These are phyloP conservation scores for Sinhomidia bicolor DNA, from an alignment of 2,888 invertebrate genomes.

Conservation along the genomic window DNA sequence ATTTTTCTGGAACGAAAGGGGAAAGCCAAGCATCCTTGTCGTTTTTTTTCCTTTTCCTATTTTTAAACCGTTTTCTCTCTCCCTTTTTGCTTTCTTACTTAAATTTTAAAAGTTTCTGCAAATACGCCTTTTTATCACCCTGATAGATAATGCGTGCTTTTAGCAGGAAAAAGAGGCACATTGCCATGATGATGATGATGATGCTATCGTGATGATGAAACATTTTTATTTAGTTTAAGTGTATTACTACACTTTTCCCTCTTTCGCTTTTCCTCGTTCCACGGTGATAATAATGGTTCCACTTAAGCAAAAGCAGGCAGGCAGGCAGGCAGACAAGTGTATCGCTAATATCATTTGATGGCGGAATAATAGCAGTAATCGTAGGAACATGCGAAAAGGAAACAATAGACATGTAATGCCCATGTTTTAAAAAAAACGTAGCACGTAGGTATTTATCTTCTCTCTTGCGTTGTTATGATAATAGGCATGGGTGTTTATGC, in stretches of 20 bases:
- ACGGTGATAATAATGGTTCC: not conserved
- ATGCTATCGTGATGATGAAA: not conserved
- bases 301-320: not conserved
- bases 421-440: not conserved
- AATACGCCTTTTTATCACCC: not conserved
- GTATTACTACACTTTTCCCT: not conserved
- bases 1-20: not conserved
- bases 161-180: not conserved
- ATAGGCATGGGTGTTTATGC: constrained; percentile 55
- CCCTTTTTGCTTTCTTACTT: not conserved
- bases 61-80: not conserved
- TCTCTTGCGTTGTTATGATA: constrained; percentile 8
- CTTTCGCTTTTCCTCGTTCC: not conserved
- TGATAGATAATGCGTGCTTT: constrained; percentile 38
- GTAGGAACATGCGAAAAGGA: not conserved
- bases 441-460: not conserved
- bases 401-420: not conserved
- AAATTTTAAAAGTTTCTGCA: not conserved
- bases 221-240: constrained; percentile 27
- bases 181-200: not conserved
- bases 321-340: not conserved
- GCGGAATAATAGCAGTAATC: not conserved
- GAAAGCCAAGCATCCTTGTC: not conserved
- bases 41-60: not conserved
- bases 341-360: not conserved